Evolutionary conservation across 2,113 vertebrate genomes (phyloP).

Genomic region (Scomber colias): DNA sequence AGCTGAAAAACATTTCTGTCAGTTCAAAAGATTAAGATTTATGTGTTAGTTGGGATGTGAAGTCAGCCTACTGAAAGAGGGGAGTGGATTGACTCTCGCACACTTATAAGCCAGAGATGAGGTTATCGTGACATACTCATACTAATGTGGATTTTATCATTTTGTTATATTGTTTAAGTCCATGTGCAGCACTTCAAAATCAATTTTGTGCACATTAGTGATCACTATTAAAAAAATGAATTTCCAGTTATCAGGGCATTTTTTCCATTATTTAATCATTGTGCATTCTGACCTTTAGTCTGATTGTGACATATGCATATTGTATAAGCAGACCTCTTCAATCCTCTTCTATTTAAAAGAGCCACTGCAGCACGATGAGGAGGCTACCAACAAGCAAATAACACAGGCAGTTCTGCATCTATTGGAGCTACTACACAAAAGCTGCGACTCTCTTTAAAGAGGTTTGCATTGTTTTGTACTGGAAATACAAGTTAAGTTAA

Average conservation of each 20-base stretch:
- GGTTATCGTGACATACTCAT: too few species aligned
- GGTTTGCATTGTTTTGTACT: neutral
- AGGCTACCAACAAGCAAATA: neutral
- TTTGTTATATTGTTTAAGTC: too few species aligned
- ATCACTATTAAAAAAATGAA: conserved; percentile 10
- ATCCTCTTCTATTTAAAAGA: conserved; percentile 9
- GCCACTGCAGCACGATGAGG: conserved; percentile 19
- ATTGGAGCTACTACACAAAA: neutral
- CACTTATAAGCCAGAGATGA: too few species aligned
- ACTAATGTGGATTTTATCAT: too few species aligned
- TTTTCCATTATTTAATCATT: conserved; percentile 5
- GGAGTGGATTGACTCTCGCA: too few species aligned
- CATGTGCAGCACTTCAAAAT: neutral
- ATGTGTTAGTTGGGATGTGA: too few species aligned
- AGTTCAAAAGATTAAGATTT: too few species aligned
- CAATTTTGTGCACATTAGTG: conserved; percentile 1
- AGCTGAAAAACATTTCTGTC: too few species aligned
- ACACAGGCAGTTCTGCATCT: neutral
- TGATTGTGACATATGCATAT: conserved; percentile 17
- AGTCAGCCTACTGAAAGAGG: too few species aligned
- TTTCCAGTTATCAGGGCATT: neutral
- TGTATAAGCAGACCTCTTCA: conserved; percentile 40
- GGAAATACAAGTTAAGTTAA: neutral
- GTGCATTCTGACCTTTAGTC: conserved; percentile 36
- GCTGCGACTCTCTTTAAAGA: neutral